Conservation (phyloP, 2,113 vertebrate species). For the Dasyurus viverrinus region DNA sequence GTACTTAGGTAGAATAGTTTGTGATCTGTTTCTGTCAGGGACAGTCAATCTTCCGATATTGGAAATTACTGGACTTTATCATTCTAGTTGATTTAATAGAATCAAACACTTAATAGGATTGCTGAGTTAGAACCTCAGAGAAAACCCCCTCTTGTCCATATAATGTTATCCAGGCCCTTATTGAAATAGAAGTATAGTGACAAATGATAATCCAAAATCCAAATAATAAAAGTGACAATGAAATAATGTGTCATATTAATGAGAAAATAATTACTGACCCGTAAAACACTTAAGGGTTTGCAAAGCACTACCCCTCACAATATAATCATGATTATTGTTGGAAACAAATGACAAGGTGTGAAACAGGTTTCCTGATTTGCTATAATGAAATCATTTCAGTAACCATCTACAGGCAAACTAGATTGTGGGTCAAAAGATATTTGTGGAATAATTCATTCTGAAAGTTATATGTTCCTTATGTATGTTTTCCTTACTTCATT, state of each 20-base stretch:
- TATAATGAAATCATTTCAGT: neutral
- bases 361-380: neutral
- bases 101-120: neutral
- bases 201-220: neutral
- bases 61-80: constrained; percentile 1
- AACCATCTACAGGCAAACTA: neutral
- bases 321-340: neutral
- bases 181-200: constrained; percentile 1
- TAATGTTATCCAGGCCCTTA: neutral
- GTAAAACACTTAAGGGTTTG: constrained; percentile 35
- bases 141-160: neutral
- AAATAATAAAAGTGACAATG: neutral
- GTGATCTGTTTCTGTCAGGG: constrained; percentile 11
- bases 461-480: neutral
- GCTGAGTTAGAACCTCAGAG: neutral
- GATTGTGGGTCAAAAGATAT: neutral
- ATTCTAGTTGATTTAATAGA: constrained; percentile 13
- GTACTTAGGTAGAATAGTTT: constrained; percentile 4
- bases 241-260: neutral
- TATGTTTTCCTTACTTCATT: constrained; percentile 33
- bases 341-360: neutral
- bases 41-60: constrained; percentile 3
- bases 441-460: constrained; percentile 10
- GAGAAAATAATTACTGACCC: neutral
- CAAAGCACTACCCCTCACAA: neutral